Evolutionary conservation across 2,113 vertebrate species (phyloP), one percentile per base, ranked within the genome.

Genomic region (Alligator mississippiensis): DNA sequence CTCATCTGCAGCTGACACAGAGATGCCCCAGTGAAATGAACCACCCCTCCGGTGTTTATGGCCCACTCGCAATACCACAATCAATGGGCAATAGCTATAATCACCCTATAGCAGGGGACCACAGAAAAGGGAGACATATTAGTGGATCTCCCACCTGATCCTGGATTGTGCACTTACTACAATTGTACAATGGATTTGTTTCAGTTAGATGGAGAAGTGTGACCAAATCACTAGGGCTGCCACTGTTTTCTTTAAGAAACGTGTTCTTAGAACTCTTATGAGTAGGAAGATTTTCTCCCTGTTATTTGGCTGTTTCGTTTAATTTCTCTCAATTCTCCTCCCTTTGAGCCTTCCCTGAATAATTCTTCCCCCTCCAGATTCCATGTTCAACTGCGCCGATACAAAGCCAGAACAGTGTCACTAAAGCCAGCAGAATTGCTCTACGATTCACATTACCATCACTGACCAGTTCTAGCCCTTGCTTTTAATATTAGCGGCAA

Each of bases 1-100:
- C 77, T 84, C 38, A 60, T 15, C 7, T 1, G 0, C 1, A 3
- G 54, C 27, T 3, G 1, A 60, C 63, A 68, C 2, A 0, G 72
- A 86, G 54, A 55, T 88, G 21, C 22, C 57, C 34, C 66, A 0
- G 0, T 17, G 28, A 38, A 34, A 80, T 74, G 38, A 77, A 55
- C 75, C 59, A 15, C 4, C 13, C 57, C 74, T 34, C 10, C 47
- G 15, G n/a, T 85, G n/a, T 75, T 75, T 21, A 84, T 18, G n/a
- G 66, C 47, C 47, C 47, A 47, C 47, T 47, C 47, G 47, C 47
- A 68, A 13, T 2, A 15, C 55, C 12, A 28, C 4, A 12, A 59
- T 84, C 58, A 66, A 1, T 3, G 54, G 60, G 28, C 58, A 70
- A 27, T 0, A 0, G 5, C 3, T 55, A 7, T 38, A 84, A 61